Evolutionary conservation across 2,113 vertebrate species (phyloP).

Genomic region (Poeciliopsis occidentalis): DNA sequence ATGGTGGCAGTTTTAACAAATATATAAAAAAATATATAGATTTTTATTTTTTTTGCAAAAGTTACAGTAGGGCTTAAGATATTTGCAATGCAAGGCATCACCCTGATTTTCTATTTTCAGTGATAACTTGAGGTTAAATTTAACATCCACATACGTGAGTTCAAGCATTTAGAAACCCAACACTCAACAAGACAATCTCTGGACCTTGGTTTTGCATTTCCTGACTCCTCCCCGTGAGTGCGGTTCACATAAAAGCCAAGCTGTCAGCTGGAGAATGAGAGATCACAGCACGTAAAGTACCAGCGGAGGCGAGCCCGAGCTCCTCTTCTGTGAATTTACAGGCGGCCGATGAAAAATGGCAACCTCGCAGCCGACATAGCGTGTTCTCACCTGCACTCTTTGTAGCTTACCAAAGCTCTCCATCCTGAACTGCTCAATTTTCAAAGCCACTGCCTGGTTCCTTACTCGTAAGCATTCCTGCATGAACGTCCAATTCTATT

Average conservation of each 20-base stretch:
- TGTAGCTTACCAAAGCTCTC: slow-evolving; percentile 46
- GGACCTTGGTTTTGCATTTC: neutral
- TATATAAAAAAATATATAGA: too few relatives aligned
- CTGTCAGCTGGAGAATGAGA: slow-evolving; percentile 36
- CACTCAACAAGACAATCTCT: neutral
- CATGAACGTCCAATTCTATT: slow-evolving; percentile 64
- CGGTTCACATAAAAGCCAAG: slow-evolving; percentile 33
- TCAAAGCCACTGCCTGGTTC: slow-evolving; percentile 53
- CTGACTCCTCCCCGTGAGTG: slow-evolving; percentile 1
- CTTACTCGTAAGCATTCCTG: slow-evolving; percentile 63
- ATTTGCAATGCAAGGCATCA: too few relatives aligned
- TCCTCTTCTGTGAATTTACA: slow-evolving; percentile 38
- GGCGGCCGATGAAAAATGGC: slow-evolving; percentile 55
- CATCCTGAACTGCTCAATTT: slow-evolving; percentile 60
- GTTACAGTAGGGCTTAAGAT: too few relatives aligned
- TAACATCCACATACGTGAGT: neutral
- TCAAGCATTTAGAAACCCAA: neutral
- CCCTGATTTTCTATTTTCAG: neutral
- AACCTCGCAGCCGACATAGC: slow-evolving; percentile 41
- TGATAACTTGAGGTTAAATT: neutral
- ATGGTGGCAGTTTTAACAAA: too few relatives aligned
- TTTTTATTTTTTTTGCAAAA: too few relatives aligned
- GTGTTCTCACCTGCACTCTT: slow-evolving; percentile 43
- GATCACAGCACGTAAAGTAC: slow-evolving; percentile 46
- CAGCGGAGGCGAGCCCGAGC: slow-evolving; percentile 35